Percentiles rank a stretch among this genome's conserved stretches.
phyloP scores from a whole-genome alignment of 2,797 vertebrate genomes.

The Gymnothorax javanicus region DNA sequence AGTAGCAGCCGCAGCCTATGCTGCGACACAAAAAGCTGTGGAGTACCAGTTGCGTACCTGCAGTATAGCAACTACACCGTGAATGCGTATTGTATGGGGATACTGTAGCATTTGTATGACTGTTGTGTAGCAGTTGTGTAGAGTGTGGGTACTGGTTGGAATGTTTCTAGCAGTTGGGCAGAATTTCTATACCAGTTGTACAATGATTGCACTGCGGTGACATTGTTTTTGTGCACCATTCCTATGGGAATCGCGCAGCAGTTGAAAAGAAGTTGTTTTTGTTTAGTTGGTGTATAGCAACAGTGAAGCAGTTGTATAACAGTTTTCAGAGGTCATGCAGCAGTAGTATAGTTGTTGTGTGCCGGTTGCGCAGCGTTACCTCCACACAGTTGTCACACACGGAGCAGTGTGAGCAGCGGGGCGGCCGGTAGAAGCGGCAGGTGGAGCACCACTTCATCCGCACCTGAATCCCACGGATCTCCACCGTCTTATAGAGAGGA shows the following conservation, averaged over 20 bases:
- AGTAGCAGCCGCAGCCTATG: no score
- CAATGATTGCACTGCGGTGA: neutral
- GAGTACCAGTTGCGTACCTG: no score
- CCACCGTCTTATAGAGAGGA: conserved; percentile 95
- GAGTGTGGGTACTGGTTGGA: neutral
- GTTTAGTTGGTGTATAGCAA: neutral
- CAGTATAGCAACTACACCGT: neutral
- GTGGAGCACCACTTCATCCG: conserved; percentile 98
- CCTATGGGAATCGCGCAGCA: neutral
- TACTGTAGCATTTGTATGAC: neutral
- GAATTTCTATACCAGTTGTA: neutral
- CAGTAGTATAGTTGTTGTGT: neutral
- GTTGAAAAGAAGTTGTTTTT: neutral
- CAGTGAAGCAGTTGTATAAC: neutral
- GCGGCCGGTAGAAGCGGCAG: conserved; percentile 94
- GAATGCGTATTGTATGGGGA: neutral
- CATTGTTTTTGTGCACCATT: no score
- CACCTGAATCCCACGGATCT: conserved; percentile 95
- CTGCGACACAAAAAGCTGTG: no score
- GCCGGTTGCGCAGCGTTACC: conserved; percentile 67
- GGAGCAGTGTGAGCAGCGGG: conserved; percentile 95
- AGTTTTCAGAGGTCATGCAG: no score
- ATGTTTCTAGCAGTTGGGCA: no score
- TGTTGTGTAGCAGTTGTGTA: neutral
- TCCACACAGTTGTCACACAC: conserved; percentile 98